Base-by-base conservation (phyloP, 2,113 vertebrate genomes). In the Laterallus jamaicensis region DNA sequence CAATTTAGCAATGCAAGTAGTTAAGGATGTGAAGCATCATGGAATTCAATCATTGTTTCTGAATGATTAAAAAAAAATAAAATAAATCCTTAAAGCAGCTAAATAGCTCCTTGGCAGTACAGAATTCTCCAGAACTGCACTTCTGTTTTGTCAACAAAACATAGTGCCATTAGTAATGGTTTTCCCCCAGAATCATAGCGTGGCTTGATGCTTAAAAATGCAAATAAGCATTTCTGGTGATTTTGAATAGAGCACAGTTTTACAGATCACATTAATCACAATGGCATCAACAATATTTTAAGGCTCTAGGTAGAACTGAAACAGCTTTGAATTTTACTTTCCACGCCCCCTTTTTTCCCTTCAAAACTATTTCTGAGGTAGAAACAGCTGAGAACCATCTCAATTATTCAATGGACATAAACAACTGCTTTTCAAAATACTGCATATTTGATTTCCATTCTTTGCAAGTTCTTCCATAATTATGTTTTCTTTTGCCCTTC, bases 401-500 rank as follows among this genome's bases (percentile, higher is more conserved):
- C 81, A 77, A n/a, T 92, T 94, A 92, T 81, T 92, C 74, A 81
- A 37, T 1, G 44, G 70, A 60, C 56, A 56, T 63, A 90, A 67
- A 68, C 32, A 59, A 82, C 35, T 68, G 44, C n/a, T 79, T 85
- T 93, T 71, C 86, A 37, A 74, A 91, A 87, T 56, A 50, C 29
- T 3, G 35, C 10, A 3, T 75, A 63, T 87, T 86, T 90, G 35
- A 90, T 78, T 89, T 91, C 74, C 15, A 12, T 67, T 84, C 82
- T 47, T 81, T 15, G 21, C 26, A 83, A 90, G 56, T 88, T 84
- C 70, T 82, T 64, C 77, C 70, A 78, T 82, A 94, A 95, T 75
- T 89, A 68, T 75, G 50, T 88, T 88, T 81, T 89, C 64, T 84
- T 93, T 82, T 73, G 66, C 90, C 90, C 66, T 94, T 88, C 86